A percentile compares a stretch with the other conserved stretches of the same genome.
Conservation (phyloP, 1,140 invertebrate species). For the Micrasema longulum region DNA sequence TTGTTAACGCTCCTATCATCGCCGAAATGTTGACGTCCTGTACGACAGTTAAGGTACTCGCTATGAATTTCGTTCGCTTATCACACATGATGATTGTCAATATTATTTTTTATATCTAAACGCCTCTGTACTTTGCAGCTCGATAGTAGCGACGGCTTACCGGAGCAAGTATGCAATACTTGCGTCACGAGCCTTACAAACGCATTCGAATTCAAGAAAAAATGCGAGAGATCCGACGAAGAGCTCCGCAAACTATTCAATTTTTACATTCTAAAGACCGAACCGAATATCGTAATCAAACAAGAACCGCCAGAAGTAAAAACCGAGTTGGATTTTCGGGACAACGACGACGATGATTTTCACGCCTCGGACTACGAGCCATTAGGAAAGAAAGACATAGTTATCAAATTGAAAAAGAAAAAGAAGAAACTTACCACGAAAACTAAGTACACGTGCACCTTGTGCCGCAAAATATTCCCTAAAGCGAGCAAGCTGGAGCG, state of each 20-base stretch:
- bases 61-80: background rate
- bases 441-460: constrained; percentile 40
- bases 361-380: constrained; percentile 49
- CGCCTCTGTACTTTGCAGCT: constrained; percentile 32
- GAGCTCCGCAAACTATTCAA: constrained; percentile 43
- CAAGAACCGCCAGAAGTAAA: constrained; percentile 50
- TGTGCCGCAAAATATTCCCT: constrained; percentile 44
- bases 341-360: constrained; percentile 50
- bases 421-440: constrained; percentile 18
- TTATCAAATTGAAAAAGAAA: constrained; percentile 46
- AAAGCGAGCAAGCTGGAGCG: constrained; percentile 45
- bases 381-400: constrained; percentile 26
- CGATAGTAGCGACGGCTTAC: constrained; percentile 42
- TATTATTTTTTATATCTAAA: too few relatives aligned
- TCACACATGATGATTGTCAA: background rate
- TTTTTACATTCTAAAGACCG: constrained; percentile 32
- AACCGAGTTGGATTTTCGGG: constrained; percentile 44
- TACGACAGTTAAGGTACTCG: constrained; percentile 40
- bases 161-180: constrained; percentile 48
- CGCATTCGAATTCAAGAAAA: constrained; percentile 51
- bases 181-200: constrained; percentile 41
- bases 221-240: constrained; percentile 48
- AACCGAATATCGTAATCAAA: constrained; percentile 41
- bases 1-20: constrained; percentile 39
- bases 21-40: constrained; percentile 49